These are phyloP conservation scores for Caenorhabditis afra DNA, from an alignment of 2,888 invertebrate genomes.

Conservation along the genomic window DNA sequence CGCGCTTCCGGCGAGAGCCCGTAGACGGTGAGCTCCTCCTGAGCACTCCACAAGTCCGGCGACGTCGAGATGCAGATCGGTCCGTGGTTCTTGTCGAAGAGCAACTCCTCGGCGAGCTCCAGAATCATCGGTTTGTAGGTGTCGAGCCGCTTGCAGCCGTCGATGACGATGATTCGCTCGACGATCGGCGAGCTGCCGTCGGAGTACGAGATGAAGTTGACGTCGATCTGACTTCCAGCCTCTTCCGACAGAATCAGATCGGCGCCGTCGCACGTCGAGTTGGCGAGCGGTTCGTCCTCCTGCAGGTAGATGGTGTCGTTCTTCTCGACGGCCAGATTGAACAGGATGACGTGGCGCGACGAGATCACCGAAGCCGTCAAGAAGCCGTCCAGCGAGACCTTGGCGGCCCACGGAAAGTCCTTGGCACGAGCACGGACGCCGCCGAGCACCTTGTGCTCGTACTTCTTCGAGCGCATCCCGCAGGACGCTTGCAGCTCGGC, in stretches of 20 bases:
- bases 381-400: conserved; percentile 12
- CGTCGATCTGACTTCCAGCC: background rate
- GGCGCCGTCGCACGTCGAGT: background rate
- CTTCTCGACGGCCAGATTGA: conserved; percentile 7
- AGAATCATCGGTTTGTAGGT: conserved; percentile 36
- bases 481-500: background rate
- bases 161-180: conserved; percentile 1
- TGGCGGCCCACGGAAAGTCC: conserved; percentile 24
- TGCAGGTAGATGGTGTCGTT: conserved; percentile 1
- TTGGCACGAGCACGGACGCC: background rate
- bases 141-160: background rate
- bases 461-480: background rate
- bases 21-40: conserved; percentile 4
- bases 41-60: background rate
- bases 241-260: conserved; percentile 13
- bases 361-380: conserved; percentile 32
- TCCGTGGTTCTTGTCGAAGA: conserved; percentile 13
- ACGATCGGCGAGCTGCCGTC: background rate
- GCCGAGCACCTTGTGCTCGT: background rate
- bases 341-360: conserved; percentile 32
- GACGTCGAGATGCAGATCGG: conserved; percentile 14
- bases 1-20: conserved; percentile 20
- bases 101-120: conserved; percentile 13
- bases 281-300: too few relatives aligned
- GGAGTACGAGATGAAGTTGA: background rate